These are phyloP conservation scores for Ectropis grisescens DNA, from an alignment of 1,140 invertebrate species.

Conservation along the genomic window DNA sequence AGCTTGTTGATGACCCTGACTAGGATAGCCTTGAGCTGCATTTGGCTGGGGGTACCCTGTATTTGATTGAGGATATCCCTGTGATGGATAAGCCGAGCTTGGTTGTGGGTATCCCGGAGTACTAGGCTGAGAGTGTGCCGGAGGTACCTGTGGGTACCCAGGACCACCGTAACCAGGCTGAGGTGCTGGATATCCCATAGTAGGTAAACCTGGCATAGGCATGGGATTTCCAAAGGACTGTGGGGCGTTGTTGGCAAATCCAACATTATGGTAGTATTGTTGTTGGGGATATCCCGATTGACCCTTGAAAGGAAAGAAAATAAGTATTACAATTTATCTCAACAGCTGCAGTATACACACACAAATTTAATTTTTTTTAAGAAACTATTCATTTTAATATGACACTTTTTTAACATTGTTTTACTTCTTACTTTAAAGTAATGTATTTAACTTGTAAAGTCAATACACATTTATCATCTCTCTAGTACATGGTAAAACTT, in stretches of 20 bases:
- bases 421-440: too few relatives aligned
- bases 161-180: conserved; percentile 20
- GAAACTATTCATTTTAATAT: too few relatives aligned
- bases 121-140: conserved; percentile 19
- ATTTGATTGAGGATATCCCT: conserved; percentile 19
- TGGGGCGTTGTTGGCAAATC: conserved; percentile 59
- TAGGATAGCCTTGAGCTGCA: conserved; percentile 14
- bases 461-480: too few relatives aligned
- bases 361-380: conserved; percentile 10
- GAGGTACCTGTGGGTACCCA: conserved; percentile 8
- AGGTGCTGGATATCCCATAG: conserved; percentile 45
- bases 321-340: conserved; percentile 9
- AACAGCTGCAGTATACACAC: conserved; percentile 4
- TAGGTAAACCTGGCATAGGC: conserved; percentile 57
- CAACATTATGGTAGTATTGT: conserved; percentile 64
- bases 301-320: conserved; percentile 62
- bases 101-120: conserved; percentile 22
- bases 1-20: conserved; percentile 7
- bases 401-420: too few relatives aligned
- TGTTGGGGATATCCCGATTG: conserved; percentile 42
- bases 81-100: conserved; percentile 13
- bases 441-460: too few relatives aligned
- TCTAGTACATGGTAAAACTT: too few relatives aligned
- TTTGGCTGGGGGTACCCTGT: conserved; percentile 20
- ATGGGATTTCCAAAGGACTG: conserved; percentile 65